phyloP scores from a whole-genome alignment of 2,888 invertebrate species.

The Mechanitis messenoides region DNA sequence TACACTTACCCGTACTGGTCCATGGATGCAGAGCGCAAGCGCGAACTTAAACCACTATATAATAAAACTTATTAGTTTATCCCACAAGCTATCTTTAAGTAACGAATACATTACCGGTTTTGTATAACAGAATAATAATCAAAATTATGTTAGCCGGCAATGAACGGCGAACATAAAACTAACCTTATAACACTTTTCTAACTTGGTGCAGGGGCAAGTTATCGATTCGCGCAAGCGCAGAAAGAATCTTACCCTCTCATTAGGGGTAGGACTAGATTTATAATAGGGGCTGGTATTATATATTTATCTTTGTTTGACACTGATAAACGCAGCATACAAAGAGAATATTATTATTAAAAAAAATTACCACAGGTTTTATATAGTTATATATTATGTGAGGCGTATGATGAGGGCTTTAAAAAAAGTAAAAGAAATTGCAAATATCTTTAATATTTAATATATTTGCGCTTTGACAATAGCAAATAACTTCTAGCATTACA shows the following conservation, averaged over 20 bases:
- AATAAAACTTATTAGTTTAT: slow-evolving; percentile 37
- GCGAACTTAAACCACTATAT: slow-evolving; percentile 42
- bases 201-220: slow-evolving; percentile 40
- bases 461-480: neutral
- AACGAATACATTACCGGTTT: slow-evolving; percentile 39
- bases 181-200: slow-evolving; percentile 5
- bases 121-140: rapidly evolving
- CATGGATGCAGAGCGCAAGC: slow-evolving; percentile 68
- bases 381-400: neutral
- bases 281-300: slow-evolving; percentile 26
- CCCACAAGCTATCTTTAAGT: neutral
- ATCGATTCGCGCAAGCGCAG: slow-evolving; percentile 72
- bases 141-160: slow-evolving; percentile 31
- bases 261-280: slow-evolving; percentile 40
- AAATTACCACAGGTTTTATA: neutral
- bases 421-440: neutral
- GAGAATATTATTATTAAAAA: slow-evolving; percentile 15
- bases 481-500: neutral
- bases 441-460: neutral
- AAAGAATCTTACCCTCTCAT: slow-evolving; percentile 37
- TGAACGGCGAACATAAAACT: slow-evolving; percentile 29
- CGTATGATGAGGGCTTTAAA: neutral
- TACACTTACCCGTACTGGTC: slow-evolving; percentile 65
- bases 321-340: slow-evolving; percentile 9
- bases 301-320: slow-evolving; percentile 35